A percentile compares a stretch with the other conserved stretches of the same genome.
These are phyloP conservation scores for Drosophila murphyi DNA, from an alignment of 1,140 invertebrate species.

Conservation along the genomic window DNA sequence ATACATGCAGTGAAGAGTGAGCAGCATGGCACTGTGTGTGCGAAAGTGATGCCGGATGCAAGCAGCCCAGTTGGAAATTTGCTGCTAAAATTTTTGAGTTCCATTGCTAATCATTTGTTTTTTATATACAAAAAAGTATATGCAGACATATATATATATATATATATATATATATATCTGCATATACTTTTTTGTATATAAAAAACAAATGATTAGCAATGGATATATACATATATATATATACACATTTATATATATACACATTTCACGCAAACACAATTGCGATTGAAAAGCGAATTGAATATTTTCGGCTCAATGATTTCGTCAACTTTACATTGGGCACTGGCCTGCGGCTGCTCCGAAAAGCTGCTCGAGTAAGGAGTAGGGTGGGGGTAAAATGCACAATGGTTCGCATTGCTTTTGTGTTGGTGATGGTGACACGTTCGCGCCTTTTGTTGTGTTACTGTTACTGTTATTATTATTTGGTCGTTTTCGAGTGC, in stretches of 20 bases:
- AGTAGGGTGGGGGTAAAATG: slow-evolving; percentile 14
- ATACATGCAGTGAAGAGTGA: background rate
- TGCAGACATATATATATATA: background rate
- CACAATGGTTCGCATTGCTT: slow-evolving; percentile 28
- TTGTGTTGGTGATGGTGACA: slow-evolving; percentile 22
- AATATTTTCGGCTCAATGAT: slow-evolving; percentile 20
- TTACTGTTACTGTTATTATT: slow-evolving; percentile 53
- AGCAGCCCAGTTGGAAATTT: slow-evolving; percentile 5
- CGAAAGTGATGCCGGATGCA: background rate
- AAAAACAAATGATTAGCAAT: background rate
- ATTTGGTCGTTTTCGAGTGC: slow-evolving; percentile 51
- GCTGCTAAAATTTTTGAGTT: too few species aligned
- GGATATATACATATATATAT: too few species aligned
- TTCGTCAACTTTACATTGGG: slow-evolving; percentile 10
- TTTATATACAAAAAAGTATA: background rate
- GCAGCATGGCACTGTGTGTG: background rate
- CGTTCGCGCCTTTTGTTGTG: slow-evolving; percentile 27
- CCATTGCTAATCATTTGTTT: too few species aligned
- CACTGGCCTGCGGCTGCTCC: background rate
- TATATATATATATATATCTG: background rate
- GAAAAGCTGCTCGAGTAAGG: background rate
- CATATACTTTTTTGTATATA: background rate
- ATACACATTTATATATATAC: too few species aligned
- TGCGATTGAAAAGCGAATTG: background rate
- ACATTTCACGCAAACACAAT: background rate